Evolutionary conservation across 2,797 vertebrate species (phyloP), one percentile per base, ranked within the genome.

Genomic region (Aplochiton taeniatus): DNA sequence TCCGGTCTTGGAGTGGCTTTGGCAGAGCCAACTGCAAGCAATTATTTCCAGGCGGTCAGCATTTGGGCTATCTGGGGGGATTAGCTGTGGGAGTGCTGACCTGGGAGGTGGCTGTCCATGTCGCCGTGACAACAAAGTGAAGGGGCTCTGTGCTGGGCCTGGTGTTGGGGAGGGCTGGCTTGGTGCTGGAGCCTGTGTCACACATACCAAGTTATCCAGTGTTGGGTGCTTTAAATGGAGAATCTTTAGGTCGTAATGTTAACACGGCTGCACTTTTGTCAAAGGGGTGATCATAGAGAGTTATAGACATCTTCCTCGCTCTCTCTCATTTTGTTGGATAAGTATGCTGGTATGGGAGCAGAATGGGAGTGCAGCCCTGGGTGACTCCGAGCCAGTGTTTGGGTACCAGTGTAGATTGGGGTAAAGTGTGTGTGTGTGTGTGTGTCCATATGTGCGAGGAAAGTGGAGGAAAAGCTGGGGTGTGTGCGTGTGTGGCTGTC

Each of bases 11-110:
- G 57, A 75, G 72, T 77, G 65, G 58, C 65, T 86, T 83, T 83
- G 56, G 66, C 66, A 70, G 76, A 82, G 74, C 70, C 74, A 74
- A 71, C 73, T 65, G 57, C 67, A 77, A 68, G 75, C 76, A 83
- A 79, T 85, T 84, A 82, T 82, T 83, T 83, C 72, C 78, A 76
- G 51, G 62, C 82, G 76, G 82, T 85, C 84, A 83, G 81, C 77
- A 85, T 80, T 86, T 77, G 75, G 76, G 63, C 71, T 85, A 81
- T 87, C 77, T 86, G 61, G 75, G 70, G 75, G 80, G 83, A 89
- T 90, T 90, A 87, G 68, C 20, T 10, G 50, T 61, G 61, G 81
- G 83, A 86, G 81, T 81, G 85, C 86, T 89, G 88, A 88, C 86
- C 82, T 76, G 68, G 68, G 65, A 85, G 78, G 72, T 69, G 79